phyloP scores from a whole-genome alignment of 2,113 vertebrate species.

The Microtus ochrogaster region DNA sequence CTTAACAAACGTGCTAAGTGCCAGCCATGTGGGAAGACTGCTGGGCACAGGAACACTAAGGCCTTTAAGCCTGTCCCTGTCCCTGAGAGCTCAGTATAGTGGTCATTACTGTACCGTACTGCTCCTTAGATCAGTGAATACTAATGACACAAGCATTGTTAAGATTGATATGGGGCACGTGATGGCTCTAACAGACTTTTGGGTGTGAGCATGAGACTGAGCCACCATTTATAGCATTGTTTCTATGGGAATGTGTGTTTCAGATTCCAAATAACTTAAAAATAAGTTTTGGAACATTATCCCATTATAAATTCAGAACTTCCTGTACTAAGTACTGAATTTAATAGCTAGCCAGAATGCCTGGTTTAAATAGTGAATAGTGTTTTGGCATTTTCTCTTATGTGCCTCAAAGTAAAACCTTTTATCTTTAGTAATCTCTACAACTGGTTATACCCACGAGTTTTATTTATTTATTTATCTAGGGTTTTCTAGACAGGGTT shows the following conservation, averaged over 20 bases:
- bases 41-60: conserved; percentile 50
- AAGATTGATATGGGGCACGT: not conserved
- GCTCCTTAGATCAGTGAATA: conserved; percentile 2
- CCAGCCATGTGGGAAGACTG: conserved; percentile 45
- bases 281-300: conserved; percentile 66
- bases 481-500: too few species aligned
- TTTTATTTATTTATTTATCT: not conserved
- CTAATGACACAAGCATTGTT: not conserved
- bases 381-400: conserved; percentile 40
- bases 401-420: conserved; percentile 39
- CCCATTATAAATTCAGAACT: conserved; percentile 70
- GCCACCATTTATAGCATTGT: conserved; percentile 74
- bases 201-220: conserved; percentile 28
- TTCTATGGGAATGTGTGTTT: conserved; percentile 74
- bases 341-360: conserved; percentile 62
- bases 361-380: conserved; percentile 56
- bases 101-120: not conserved
- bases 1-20: conserved; percentile 36
- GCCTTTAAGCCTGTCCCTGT: not conserved
- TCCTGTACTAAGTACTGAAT: conserved; percentile 49
- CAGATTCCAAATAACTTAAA: conserved; percentile 72
- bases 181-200: conserved; percentile 22
- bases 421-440: conserved; percentile 44
- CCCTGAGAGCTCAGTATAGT: conserved; percentile 21
- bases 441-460: conserved; percentile 25